Conservation (phyloP, 2,113 vertebrate genomes). For the Xyrauchen texanus region DNA sequence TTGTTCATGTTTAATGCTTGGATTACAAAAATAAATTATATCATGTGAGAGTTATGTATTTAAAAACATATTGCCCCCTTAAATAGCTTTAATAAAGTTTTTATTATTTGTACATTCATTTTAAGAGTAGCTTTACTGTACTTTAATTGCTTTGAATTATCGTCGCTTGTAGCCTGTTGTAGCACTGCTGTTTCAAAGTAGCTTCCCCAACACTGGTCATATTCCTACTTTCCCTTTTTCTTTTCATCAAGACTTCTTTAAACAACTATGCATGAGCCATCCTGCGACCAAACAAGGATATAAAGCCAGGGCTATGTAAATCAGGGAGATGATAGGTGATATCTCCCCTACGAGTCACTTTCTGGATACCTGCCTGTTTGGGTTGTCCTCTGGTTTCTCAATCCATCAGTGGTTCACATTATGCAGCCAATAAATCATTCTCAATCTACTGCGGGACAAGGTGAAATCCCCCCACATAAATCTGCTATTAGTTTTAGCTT, state of each 20-base stretch:
- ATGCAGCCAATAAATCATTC: slow-evolving; percentile 72
- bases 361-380: slow-evolving; percentile 58
- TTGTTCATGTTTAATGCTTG: too few species aligned
- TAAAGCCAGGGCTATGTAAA: slow-evolving; percentile 50
- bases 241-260: slow-evolving; percentile 49
- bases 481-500: slow-evolving; percentile 76
- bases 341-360: slow-evolving; percentile 62
- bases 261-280: slow-evolving; percentile 38
- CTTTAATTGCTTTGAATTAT: too few species aligned
- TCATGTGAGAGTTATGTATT: too few species aligned
- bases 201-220: too few species aligned
- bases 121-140: too few species aligned
- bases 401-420: slow-evolving; percentile 60
- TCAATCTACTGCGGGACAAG: slow-evolving; percentile 59
- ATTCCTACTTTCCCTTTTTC: background rate
- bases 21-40: too few species aligned
- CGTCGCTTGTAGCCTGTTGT: too few species aligned
- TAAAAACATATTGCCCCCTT: too few species aligned
- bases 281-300: slow-evolving; percentile 25
- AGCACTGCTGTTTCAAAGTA: too few species aligned
- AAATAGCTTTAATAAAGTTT: too few species aligned
- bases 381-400: slow-evolving; percentile 55
- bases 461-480: slow-evolving; percentile 68
- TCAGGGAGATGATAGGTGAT: slow-evolving; percentile 61
- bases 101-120: too few species aligned